Conservation (phyloP, 2,797 vertebrate species). For the Microchirus variegatus region DNA sequence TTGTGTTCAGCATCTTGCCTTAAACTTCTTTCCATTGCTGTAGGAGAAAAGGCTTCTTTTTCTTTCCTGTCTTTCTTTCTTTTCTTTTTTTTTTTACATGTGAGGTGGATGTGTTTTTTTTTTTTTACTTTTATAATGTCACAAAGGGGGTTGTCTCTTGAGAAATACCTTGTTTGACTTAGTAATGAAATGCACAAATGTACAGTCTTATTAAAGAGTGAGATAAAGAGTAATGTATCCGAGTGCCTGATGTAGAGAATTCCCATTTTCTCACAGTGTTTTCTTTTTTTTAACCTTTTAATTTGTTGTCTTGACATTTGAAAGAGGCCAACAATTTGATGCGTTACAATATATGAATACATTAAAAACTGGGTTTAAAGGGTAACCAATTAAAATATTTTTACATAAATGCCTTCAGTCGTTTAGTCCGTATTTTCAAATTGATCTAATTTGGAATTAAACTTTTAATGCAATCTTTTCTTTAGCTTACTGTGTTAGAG, state of each 20-base stretch:
- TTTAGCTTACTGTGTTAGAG: slow-evolving; percentile 22
- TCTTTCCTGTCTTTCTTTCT: slow-evolving; percentile 72
- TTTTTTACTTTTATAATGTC: slow-evolving; percentile 46
- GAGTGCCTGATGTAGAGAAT: slow-evolving; percentile 69
- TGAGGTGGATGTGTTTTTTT: slow-evolving; percentile 80
- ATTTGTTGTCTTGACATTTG: slow-evolving; percentile 36
- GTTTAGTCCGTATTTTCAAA: slow-evolving; percentile 47
- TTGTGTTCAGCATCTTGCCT: slow-evolving; percentile 96
- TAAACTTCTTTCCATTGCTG: slow-evolving; percentile 94
- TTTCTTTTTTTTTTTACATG: slow-evolving; percentile 80
- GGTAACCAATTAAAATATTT: slow-evolving; percentile 12
- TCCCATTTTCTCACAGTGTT: slow-evolving; percentile 62
- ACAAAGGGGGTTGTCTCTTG: slow-evolving; percentile 52
- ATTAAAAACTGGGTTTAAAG: slow-evolving; percentile 28
- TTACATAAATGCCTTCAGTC: slow-evolving; percentile 30
- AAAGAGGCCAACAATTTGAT: slow-evolving; percentile 42
- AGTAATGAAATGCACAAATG: slow-evolving; percentile 75
- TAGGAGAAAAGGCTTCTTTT: slow-evolving; percentile 65
- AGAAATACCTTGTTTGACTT: slow-evolving; percentile 66
- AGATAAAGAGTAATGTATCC: slow-evolving; percentile 53
- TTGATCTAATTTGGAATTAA: slow-evolving; percentile 22
- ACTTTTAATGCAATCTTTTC: neutral
- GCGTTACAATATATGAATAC: slow-evolving; percentile 24
- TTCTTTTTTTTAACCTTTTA: slow-evolving; percentile 15
- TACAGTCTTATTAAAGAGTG: slow-evolving; percentile 72